Evolutionary conservation across 2,113 vertebrate species (phyloP), one percentile per base, ranked within the genome.

Genomic region (Tenebrosternarchus preto): DNA sequence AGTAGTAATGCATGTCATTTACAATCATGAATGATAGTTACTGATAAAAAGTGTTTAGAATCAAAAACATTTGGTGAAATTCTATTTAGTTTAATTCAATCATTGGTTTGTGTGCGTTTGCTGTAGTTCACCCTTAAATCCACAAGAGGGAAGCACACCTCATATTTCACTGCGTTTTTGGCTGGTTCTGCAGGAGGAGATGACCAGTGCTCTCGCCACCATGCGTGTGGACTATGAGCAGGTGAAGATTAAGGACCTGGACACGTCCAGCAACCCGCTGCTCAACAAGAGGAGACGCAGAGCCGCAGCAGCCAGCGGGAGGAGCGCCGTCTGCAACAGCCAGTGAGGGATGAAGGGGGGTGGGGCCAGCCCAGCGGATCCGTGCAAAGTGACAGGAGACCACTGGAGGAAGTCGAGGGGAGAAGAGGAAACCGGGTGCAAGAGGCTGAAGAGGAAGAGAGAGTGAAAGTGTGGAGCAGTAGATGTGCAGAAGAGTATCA

Each of bases 181-280:
- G 74, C 9, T 15, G 20, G 4, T 2, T 67, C 11, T n/a, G 29
- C 27, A 99, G 98, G 97, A 99, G 83, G 98, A 99, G 91, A 96
- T 99, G 96, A 99, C 97, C 85, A 99, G 96, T 15, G 98, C 97
- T 60, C 86, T 99, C 87, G 98, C 98, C 2, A 98, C 97, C 78
- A 99, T 99, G 97, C 94, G 97, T 0, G 96, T 99, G 19, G 98
- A 99, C 89, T 98, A 98, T 0, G 96, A 98, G 86, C 97, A 99
- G 90, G 96, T 98, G 88, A 98, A 95, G 90, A 98, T 99, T 88
- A 98, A 99, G 88, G 96, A 98, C 89, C 89, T 99, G 90, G 96
- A 98, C 90, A 95, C 94, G 0, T 98, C 97, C 85, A 98, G 94
- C 92, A 99, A 99, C 87, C 94, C 94, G 25, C 94, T 99, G 60